Conservation (phyloP, 2,113 vertebrate species). For the Sinocyclocheilus grahami region DNA sequence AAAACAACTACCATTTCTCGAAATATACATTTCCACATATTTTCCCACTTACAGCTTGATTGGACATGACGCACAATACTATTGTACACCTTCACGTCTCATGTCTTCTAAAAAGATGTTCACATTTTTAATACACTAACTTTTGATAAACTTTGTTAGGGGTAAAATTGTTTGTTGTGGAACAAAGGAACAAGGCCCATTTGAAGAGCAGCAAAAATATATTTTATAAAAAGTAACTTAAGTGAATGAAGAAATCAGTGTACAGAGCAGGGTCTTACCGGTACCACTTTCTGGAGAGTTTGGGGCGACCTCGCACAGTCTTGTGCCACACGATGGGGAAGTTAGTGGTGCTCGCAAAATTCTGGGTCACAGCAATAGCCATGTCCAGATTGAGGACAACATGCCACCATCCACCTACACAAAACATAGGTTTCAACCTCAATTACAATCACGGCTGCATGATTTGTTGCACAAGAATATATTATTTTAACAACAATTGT, state of each 20-base stretch:
- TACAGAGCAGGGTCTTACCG: slow-evolving; percentile 76
- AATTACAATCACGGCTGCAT: background rate
- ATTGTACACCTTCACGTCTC: background rate
- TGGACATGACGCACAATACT: background rate
- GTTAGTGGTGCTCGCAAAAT: slow-evolving; percentile 96
- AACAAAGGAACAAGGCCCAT: background rate
- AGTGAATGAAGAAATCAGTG: background rate
- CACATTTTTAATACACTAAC: background rate
- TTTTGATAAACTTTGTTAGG: background rate
- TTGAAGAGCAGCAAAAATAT: background rate
- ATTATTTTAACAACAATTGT: background rate
- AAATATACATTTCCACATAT: background rate
- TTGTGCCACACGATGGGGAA: slow-evolving; percentile 99
- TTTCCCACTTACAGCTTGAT: background rate
- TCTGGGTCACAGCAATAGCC: slow-evolving; percentile 94
- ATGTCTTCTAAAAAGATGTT: background rate
- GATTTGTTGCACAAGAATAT: background rate
- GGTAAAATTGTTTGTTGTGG: background rate
- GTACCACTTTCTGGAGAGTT: slow-evolving; percentile 97
- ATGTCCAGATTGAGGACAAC: slow-evolving; percentile 96
- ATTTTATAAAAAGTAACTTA: background rate
- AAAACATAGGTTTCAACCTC: background rate
- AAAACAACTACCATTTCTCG: too few relatives aligned
- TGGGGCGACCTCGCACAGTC: slow-evolving; percentile 94
- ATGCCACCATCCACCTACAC: slow-evolving; percentile 96